Evolutionary conservation across 1,140 invertebrate genomes (phyloP).

Genomic region (Myzus persicae): DNA sequence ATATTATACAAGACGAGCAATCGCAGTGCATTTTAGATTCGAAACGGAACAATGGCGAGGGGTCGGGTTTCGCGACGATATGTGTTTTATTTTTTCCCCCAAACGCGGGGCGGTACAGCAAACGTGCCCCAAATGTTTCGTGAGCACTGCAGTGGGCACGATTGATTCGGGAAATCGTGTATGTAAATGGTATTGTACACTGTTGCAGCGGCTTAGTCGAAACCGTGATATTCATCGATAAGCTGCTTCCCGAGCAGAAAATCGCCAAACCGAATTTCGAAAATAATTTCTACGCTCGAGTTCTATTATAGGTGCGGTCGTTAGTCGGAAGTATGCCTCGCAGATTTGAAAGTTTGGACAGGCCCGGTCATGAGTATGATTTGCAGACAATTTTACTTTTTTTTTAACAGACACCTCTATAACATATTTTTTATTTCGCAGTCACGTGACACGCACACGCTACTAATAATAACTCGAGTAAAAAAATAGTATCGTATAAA

Average conservation of each 20-base stretch:
- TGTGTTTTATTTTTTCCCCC: not conserved
- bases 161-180: not conserved
- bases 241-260: too few relatives aligned
- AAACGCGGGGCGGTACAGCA: not conserved
- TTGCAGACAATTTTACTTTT: not conserved
- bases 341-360: not conserved
- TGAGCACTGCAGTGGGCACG: not conserved
- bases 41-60: not conserved
- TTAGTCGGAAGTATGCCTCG: not conserved
- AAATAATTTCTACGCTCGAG: not conserved
- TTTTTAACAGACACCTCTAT: too few relatives aligned
- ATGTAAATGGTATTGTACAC: not conserved
- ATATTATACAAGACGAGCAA: not conserved
- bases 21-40: not conserved
- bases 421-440: not conserved
- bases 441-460: too few relatives aligned
- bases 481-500: too few relatives aligned
- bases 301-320: not conserved
- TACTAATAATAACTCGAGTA: too few relatives aligned
- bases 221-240: not conserved
- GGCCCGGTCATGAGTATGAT: not conserved
- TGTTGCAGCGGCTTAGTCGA: not conserved
- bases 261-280: not conserved
- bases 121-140: not conserved
- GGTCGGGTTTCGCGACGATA: not conserved